These are phyloP conservation scores for Mycteria americana DNA, from an alignment of 2,797 vertebrate genomes.

Conservation along the genomic window DNA sequence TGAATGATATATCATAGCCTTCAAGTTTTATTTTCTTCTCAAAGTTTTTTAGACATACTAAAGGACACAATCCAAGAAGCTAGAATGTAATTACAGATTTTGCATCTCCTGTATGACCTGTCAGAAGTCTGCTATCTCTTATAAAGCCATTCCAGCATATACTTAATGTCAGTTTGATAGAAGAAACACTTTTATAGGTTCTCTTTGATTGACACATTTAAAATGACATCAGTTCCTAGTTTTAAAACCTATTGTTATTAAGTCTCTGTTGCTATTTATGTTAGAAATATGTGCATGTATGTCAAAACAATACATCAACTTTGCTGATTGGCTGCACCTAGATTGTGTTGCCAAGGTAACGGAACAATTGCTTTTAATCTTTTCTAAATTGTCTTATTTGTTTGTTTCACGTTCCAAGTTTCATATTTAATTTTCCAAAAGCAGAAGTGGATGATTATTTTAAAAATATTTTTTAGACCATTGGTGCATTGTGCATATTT, in stretches of 20 bases:
- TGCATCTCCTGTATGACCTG: constrained; percentile 73
- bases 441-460: constrained; percentile 34
- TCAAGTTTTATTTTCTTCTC: constrained; percentile 69
- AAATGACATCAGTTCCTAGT: constrained; percentile 79
- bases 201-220: constrained; percentile 78
- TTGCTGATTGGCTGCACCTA: constrained; percentile 79
- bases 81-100: constrained; percentile 75
- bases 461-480: neutral
- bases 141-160: constrained; percentile 74
- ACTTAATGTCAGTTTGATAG: constrained; percentile 78
- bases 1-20: constrained; percentile 28
- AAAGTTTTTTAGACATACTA: constrained; percentile 47
- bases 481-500: neutral
- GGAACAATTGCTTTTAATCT: constrained; percentile 86
- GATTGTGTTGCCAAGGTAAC: constrained; percentile 81
- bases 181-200: constrained; percentile 76
- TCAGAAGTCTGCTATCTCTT: constrained; percentile 75
- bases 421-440: constrained; percentile 53
- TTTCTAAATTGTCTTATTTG: constrained; percentile 75
- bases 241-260: constrained; percentile 83
- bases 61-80: constrained; percentile 66
- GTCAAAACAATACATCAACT: constrained; percentile 83
- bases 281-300: constrained; percentile 76
- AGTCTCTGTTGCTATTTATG: constrained; percentile 86
- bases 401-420: constrained; percentile 60